Conservation (phyloP, 2,888 invertebrate genomes). For the Chymomyza procnemis region DNA sequence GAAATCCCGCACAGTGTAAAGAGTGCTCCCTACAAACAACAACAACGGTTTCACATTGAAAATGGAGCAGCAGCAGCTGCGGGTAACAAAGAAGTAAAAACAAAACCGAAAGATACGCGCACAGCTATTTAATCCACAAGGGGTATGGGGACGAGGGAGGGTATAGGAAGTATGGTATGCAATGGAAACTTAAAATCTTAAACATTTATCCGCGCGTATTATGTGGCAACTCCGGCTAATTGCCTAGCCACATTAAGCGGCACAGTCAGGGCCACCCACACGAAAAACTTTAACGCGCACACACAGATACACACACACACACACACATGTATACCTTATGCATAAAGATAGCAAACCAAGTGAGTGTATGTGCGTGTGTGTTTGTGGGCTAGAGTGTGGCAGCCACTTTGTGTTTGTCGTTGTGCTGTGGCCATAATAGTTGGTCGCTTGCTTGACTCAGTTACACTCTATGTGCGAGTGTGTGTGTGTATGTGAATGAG, state of each 20-base stretch:
- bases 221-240: slow-evolving; percentile 76
- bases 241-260: slow-evolving; percentile 70
- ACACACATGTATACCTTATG: slow-evolving; percentile 13
- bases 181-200: slow-evolving; percentile 73
- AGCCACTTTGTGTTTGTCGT: not conserved
- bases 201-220: slow-evolving; percentile 76
- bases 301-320: slow-evolving; percentile 25
- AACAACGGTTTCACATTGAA: not conserved
- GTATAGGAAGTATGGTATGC: slow-evolving; percentile 16
- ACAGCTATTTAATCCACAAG: not conserved
- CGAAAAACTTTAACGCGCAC: slow-evolving; percentile 26
- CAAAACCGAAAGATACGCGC: slow-evolving; percentile 19
- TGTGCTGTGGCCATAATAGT: slow-evolving; percentile 4
- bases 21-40: slow-evolving; percentile 12
- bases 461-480: not conserved
- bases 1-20: not conserved
- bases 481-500: not conserved
- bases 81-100: not conserved
- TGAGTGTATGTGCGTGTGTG: not conserved
- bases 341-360: slow-evolving; percentile 22
- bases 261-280: slow-evolving; percentile 36
- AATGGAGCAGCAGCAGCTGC: slow-evolving; percentile 12
- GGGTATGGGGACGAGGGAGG: too few relatives aligned
- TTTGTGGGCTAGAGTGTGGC: not conserved
- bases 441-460: not conserved